phyloP scores from a whole-genome alignment of 1,140 invertebrate genomes.

The Saccostrea cuccullata region DNA sequence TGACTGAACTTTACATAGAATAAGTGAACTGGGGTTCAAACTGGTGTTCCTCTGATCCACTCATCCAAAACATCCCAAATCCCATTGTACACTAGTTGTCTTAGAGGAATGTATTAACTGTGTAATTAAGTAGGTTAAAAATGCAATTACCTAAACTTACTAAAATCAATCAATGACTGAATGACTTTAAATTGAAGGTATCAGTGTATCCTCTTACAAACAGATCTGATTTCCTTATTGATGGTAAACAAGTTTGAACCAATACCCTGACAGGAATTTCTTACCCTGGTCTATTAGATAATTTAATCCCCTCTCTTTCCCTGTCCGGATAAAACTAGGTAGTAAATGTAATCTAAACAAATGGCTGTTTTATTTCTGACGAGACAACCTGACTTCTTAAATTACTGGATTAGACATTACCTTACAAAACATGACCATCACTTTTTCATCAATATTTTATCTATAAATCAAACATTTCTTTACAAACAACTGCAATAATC shows the following conservation, averaged over 20 bases:
- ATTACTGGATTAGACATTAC: background rate
- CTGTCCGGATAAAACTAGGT: background rate
- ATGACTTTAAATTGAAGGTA: background rate
- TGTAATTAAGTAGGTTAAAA: background rate
- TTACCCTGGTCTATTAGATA: background rate
- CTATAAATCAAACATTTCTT: slow-evolving; percentile 5
- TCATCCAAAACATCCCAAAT: background rate
- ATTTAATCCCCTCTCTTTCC: background rate
- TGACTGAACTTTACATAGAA: too few species aligned
- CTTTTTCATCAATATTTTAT: background rate
- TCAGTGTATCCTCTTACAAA: background rate
- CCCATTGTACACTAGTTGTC: background rate
- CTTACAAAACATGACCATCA: background rate
- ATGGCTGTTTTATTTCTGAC: background rate
- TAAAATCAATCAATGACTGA: background rate
- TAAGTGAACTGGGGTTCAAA: too few species aligned
- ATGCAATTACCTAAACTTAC: background rate
- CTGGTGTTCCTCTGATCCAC: too few species aligned
- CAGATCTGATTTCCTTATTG: background rate
- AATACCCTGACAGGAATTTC: background rate
- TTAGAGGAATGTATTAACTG: background rate
- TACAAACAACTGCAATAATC: slow-evolving; percentile 1
- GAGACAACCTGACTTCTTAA: background rate
- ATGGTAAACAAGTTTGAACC: background rate
- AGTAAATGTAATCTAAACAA: background rate